Percentiles rank a stretch among this genome's conserved stretches.
These are phyloP conservation scores for Lampris megalopsis DNA, from an alignment of 2,113 vertebrate genomes.

Conservation along the genomic window DNA sequence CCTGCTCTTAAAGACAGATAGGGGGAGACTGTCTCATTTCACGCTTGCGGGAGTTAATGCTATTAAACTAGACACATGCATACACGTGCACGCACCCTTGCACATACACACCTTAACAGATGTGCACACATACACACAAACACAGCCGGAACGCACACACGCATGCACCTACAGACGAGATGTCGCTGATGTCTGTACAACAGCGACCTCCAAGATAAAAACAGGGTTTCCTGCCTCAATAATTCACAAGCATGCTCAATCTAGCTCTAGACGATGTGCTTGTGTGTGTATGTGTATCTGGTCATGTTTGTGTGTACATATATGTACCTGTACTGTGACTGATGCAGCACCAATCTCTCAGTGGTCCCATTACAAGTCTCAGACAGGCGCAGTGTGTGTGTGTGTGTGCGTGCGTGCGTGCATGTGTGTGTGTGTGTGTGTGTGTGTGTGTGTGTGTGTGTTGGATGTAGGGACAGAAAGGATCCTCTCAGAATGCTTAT, in stretches of 20 bases:
- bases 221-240: constrained; percentile 52
- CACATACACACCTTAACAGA: constrained; percentile 18
- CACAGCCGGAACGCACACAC: constrained; percentile 18
- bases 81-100: constrained; percentile 33
- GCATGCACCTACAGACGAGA: constrained; percentile 17
- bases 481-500: constrained; percentile 78
- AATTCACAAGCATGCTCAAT: constrained; percentile 45
- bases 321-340: constrained; percentile 60
- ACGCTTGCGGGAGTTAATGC: constrained; percentile 70
- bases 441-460: constrained; percentile 23
- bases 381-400: constrained; percentile 64
- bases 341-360: constrained; percentile 61
- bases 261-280: constrained; percentile 33
- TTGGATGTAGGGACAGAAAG: constrained; percentile 65
- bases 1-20: constrained; percentile 73
- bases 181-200: constrained; percentile 52
- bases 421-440: constrained; percentile 22
- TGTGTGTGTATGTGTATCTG: constrained; percentile 30
- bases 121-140: neutral
- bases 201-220: constrained; percentile 49
- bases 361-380: constrained; percentile 75
- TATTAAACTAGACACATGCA: constrained; percentile 64
- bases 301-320: constrained; percentile 36
- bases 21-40: constrained; percentile 74
- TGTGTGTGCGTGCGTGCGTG: constrained; percentile 12